phyloP scores from a whole-genome alignment of 2,888 invertebrate genomes.

The Drosophila gaucha region DNA sequence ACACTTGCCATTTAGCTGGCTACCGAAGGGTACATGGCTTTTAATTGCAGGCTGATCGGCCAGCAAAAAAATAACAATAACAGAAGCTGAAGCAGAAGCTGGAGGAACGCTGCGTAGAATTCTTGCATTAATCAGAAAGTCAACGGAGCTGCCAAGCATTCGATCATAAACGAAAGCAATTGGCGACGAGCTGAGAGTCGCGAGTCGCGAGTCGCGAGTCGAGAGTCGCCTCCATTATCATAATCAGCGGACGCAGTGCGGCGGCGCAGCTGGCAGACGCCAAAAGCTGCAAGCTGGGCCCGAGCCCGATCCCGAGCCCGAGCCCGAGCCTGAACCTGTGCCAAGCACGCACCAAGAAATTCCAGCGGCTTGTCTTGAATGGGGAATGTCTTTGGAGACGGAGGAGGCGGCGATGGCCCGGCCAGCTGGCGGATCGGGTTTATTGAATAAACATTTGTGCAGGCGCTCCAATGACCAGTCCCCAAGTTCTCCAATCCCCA shows the following conservation, averaged over 20 bases:
- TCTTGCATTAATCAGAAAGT: slow-evolving; percentile 81
- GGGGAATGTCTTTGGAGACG: slow-evolving; percentile 51
- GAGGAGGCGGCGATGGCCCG: slow-evolving; percentile 25
- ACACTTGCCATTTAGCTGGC: slow-evolving; percentile 55
- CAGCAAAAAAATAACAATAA: neutral
- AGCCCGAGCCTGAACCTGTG: slow-evolving; percentile 75
- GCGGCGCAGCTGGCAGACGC: slow-evolving; percentile 73
- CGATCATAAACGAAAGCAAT: slow-evolving; percentile 77
- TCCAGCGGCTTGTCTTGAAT: slow-evolving; percentile 81
- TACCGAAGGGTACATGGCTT: slow-evolving; percentile 61
- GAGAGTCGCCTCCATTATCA: slow-evolving; percentile 66
- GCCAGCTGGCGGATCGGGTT: slow-evolving; percentile 77
- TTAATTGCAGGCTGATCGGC: slow-evolving; percentile 65
- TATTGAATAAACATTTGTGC: slow-evolving; percentile 83
- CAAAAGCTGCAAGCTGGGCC: slow-evolving; percentile 29
- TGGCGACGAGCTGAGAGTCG: slow-evolving; percentile 41
- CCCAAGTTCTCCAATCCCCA: slow-evolving; percentile 1
- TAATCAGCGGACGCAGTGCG: slow-evolving; percentile 66
- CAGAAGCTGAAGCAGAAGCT: slow-evolving; percentile 14
- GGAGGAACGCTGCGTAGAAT: slow-evolving; percentile 65
- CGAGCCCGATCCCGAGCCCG: slow-evolving; percentile 32
- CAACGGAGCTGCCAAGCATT: slow-evolving; percentile 77
- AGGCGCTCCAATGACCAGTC: slow-evolving; percentile 3
- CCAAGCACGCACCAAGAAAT: slow-evolving; percentile 84
- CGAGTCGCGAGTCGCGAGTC: slow-evolving; percentile 13